Percentiles rank a stretch among this genome's conserved stretches.
Evolutionary conservation across 2,888 invertebrate genomes (phyloP).

Genomic region (Hirtodrosophila duncani): DNA sequence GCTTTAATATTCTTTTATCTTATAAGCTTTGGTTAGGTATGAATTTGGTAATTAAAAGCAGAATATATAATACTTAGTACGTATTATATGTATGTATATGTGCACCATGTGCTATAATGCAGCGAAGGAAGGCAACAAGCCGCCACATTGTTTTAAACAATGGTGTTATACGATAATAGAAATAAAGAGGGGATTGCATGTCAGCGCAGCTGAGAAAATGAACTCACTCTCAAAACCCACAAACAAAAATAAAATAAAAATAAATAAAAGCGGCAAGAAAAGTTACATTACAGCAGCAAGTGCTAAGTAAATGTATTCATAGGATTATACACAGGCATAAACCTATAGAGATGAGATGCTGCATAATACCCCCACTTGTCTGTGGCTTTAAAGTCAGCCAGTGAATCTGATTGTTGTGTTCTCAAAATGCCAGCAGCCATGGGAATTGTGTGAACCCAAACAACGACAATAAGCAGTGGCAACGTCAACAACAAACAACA

Average conservation of each 20-base stretch:
- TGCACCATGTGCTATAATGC: constrained; percentile 61
- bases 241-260: constrained; percentile 8
- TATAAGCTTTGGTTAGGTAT: constrained; percentile 13
- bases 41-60: constrained; percentile 51
- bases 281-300: constrained; percentile 65
- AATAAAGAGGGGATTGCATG: constrained; percentile 64
- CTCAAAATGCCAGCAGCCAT: constrained; percentile 48
- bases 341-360: no score
- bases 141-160: constrained; percentile 59
- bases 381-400: constrained; percentile 19
- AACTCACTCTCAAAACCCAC: constrained; percentile 55
- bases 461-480: constrained; percentile 11
- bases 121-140: constrained; percentile 41
- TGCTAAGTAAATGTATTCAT: constrained; percentile 57
- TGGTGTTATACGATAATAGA: constrained; percentile 70
- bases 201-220: constrained; percentile 65
- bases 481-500: constrained; percentile 36
- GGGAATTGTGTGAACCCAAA: constrained; percentile 43
- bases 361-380: constrained; percentile 41
- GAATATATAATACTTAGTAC: constrained; percentile 19
- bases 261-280: constrained; percentile 45
- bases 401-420: constrained; percentile 63
- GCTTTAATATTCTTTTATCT: constrained; percentile 27
- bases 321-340: constrained; percentile 24
- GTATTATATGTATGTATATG: constrained; percentile 27